phyloP scores from a whole-genome alignment of 92 coral and sea anemone genomes.

The Siderastrea radians region DNA sequence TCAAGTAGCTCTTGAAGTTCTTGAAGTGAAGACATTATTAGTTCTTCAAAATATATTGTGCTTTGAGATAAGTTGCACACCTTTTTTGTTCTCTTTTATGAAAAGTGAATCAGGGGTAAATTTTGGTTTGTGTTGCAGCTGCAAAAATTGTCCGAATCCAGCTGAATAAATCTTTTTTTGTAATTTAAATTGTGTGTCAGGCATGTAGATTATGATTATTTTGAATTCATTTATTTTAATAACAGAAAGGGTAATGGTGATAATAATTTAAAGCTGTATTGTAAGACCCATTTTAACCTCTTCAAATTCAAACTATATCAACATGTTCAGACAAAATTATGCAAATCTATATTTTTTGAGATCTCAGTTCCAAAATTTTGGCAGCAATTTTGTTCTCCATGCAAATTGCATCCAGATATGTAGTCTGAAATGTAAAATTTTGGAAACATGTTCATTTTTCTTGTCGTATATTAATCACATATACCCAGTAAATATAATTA shows the following conservation, averaged over 20 bases:
- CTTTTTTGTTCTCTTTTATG: not conserved
- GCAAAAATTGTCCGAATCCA: not conserved
- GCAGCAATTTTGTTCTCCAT: no score
- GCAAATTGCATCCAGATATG: no score
- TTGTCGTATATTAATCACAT: no score
- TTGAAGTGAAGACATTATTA: no score
- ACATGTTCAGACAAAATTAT: no score
- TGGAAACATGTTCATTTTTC: no score
- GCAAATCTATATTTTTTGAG: no score
- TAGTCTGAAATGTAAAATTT: no score
- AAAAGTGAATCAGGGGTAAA: no score
- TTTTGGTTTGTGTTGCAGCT: not conserved
- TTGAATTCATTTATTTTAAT: not conserved
- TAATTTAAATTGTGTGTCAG: not conserved
- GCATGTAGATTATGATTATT: not conserved
- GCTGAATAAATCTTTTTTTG: conserved; percentile 1
- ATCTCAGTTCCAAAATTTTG: no score
- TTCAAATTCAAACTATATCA: no score
- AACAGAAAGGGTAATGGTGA: not conserved
- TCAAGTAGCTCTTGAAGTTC: not conserved
- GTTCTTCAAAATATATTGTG: not conserved
- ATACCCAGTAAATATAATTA: no score
- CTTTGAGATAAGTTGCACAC: not conserved
- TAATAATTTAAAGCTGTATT: not conserved
- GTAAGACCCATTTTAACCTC: not conserved